Evolutionary conservation across 1,140 invertebrate species (phyloP).

Genomic region (Brachionus angularis): DNA sequence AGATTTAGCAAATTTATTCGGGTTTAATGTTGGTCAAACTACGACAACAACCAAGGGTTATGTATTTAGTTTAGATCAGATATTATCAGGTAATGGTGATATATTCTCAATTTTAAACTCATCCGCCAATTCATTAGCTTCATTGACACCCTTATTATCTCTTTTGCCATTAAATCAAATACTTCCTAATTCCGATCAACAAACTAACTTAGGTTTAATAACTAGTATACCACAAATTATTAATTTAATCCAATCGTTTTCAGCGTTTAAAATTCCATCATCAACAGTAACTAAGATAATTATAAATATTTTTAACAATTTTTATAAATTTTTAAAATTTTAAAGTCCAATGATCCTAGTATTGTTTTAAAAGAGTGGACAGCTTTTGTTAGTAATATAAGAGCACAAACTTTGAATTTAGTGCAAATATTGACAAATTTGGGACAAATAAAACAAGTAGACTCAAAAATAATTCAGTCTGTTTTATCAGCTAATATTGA

Average conservation of each 20-base stretch:
- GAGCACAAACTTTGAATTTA: conserved; percentile 16
- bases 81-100: background rate
- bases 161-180: conserved; percentile 32
- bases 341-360: background rate
- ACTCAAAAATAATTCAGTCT: conserved; percentile 30
- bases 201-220: background rate
- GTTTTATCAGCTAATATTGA: conserved; percentile 38
- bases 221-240: conserved; percentile 19
- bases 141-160: background rate
- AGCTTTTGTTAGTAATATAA: conserved; percentile 1
- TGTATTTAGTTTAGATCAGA: no score
- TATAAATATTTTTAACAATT: background rate
- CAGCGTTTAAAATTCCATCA: conserved; percentile 9
- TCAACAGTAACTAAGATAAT: background rate
- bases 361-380: conserved; percentile 32
- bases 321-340: background rate
- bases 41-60: no score
- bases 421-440: conserved; percentile 38
- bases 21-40: no score
- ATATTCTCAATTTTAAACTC: conserved; percentile 6
- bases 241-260: conserved; percentile 7
- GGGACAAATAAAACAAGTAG: conserved; percentile 13
- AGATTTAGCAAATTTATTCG: no score
- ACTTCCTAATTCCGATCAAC: background rate
- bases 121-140: conserved; percentile 4